Conservation (phyloP, 2,113 vertebrate genomes). For the Dinomys branickii region DNA sequence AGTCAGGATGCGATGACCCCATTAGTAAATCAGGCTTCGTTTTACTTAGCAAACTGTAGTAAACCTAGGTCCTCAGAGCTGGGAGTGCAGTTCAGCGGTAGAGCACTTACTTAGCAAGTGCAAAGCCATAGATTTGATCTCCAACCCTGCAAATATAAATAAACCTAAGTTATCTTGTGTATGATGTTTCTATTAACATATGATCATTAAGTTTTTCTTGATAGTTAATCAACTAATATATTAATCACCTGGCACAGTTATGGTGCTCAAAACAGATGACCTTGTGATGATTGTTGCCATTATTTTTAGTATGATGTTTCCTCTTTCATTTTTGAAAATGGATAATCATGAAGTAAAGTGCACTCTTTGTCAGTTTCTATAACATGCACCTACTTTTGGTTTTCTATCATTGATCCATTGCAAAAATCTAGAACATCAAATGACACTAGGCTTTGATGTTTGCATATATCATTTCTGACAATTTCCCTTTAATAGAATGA, state of each 20-base stretch:
- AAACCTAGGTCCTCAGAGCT: not conserved
- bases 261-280: not conserved
- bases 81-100: not conserved
- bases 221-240: not conserved
- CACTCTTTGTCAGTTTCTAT: conserved; percentile 25
- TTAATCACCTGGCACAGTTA: not conserved
- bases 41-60: not conserved
- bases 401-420: conserved; percentile 10
- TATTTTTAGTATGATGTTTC: not conserved
- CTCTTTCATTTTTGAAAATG: not conserved
- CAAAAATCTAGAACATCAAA: not conserved
- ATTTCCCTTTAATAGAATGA: not conserved
- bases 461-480: conserved; percentile 41
- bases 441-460: not conserved
- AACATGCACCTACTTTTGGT: not conserved
- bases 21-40: not conserved
- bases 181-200: not conserved
- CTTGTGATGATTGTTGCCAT: not conserved
- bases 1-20: not conserved
- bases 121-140: not conserved
- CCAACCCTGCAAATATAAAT: not conserved
- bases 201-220: not conserved
- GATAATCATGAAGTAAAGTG: conserved; percentile 11
- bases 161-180: not conserved
- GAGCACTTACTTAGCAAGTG: not conserved